Conservation (phyloP, 2,888 invertebrate genomes). For the Drosophila limbata region DNA sequence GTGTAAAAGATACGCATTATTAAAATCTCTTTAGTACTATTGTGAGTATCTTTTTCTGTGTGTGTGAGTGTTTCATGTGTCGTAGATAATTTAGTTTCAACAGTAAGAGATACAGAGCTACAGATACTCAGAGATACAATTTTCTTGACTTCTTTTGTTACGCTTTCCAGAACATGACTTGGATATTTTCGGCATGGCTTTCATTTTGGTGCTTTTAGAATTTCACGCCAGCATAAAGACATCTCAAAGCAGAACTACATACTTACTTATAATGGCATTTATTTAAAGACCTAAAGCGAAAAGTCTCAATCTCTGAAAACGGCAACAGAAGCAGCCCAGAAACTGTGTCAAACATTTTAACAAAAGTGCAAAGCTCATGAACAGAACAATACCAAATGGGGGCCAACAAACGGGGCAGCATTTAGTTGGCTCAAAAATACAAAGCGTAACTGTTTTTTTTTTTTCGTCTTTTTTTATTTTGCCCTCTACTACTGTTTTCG, state of each 20-base stretch:
- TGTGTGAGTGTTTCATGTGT: constrained; percentile 58
- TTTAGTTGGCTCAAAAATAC: constrained; percentile 65
- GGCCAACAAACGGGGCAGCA: constrained; percentile 68
- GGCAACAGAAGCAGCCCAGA: constrained; percentile 45
- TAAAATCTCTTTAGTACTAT: constrained; percentile 58
- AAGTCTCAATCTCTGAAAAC: constrained; percentile 54
- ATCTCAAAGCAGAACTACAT: constrained; percentile 37
- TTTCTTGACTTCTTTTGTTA: constrained; percentile 66
- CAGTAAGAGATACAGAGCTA: constrained; percentile 30
- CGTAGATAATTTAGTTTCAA: constrained; percentile 52
- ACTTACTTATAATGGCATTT: constrained; percentile 64
- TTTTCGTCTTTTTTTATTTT: not conserved
- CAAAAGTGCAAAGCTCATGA: constrained; percentile 70
- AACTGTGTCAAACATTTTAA: constrained; percentile 78
- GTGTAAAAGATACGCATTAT: constrained; percentile 72
- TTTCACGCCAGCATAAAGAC: constrained; percentile 61
- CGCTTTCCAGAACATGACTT: constrained; percentile 79
- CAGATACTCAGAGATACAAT: constrained; percentile 47
- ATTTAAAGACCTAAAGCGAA: constrained; percentile 69
- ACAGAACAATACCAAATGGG: constrained; percentile 74
- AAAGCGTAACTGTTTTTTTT: constrained; percentile 71
- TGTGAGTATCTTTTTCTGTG: constrained; percentile 30
- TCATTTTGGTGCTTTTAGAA: constrained; percentile 56
- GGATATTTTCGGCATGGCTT: constrained; percentile 63
- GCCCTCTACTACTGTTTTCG: constrained; percentile 15